Base-by-base conservation (phyloP, 2,797 vertebrate species). In the Gouania willdenowi region DNA sequence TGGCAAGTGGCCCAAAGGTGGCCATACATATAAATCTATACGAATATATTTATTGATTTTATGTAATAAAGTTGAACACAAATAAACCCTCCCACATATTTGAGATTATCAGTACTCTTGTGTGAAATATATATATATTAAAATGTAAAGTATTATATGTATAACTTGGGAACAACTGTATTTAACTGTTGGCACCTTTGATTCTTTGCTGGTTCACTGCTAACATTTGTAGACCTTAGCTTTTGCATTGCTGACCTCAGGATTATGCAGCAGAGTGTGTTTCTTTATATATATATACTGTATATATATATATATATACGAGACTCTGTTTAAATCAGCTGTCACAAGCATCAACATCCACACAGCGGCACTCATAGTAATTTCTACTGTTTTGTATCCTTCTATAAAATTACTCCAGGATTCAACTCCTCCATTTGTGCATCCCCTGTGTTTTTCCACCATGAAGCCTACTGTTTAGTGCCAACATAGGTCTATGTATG, bases 401-500 rank as follows among this genome's bases (percentile, higher is more conserved):
- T 34, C 36, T 60, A 12, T 32, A 44, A 70, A 66, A 72, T 41
- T 41, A 39, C 59, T 60, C 5, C 44, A 50, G 58, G 30, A 60
- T 43, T 8, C 29, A 54, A 28, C 52, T 56, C 57, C 41, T 71
- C 36, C 46, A 30, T 27, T 26, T 38, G 57, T 57, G 45, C 51
- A 19, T 27, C 39, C 38, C 47, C 69, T 67, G 43, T 29, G 46
- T 61, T 62, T 71, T 64, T 66, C 59, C 66, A 42, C 66, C 44
- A 44, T 38, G 57, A 66, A 66, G 65, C 77, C 50, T 41, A 40
- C 49, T 59, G 60, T 59, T 68, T 62, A 81, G 66, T 79, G 69
- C 74, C 72, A 82, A 68, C 79, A 80, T 74, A 79, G 81, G 82
- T 81, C 74, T 85, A 74, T 88, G 81, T 76, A 83, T 79, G 87